These are phyloP conservation scores for Chelon labrosus DNA, from an alignment of 2,797 vertebrate species.

Conservation along the genomic window DNA sequence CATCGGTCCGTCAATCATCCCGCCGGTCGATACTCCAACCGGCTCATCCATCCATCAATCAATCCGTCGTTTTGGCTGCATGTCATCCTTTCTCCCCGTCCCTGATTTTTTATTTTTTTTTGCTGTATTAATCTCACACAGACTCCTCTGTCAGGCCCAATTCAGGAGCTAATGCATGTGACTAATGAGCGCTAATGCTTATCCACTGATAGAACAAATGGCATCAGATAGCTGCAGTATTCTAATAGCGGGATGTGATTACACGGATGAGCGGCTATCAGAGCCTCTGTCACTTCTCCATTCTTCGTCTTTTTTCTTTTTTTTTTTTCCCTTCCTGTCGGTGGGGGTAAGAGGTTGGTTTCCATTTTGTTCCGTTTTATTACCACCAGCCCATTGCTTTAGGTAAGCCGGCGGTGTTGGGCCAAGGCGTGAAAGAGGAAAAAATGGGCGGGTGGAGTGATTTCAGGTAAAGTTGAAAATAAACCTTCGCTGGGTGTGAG, in stretches of 20 bases:
- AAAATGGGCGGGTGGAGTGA: not conserved
- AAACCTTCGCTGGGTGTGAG: conserved; percentile 45
- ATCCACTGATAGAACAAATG: conserved; percentile 75
- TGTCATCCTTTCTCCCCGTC: not conserved
- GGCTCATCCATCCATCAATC: conserved; percentile 35
- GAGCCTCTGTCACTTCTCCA: conserved; percentile 57
- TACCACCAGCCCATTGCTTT: conserved; percentile 44
- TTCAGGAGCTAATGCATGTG: conserved; percentile 74
- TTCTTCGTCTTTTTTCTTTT: conserved; percentile 33
- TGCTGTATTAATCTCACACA: conserved; percentile 37
- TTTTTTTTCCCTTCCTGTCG: conserved; percentile 2
- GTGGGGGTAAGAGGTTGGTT: conserved; percentile 29
- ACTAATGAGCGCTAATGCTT: conserved; percentile 76
- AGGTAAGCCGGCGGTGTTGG: not conserved
- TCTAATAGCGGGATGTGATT: conserved; percentile 73
- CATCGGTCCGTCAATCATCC: conserved; percentile 62
- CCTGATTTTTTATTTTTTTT: not conserved
- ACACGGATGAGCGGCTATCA: conserved; percentile 65
- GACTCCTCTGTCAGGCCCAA: conserved; percentile 60
- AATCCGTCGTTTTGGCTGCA: conserved; percentile 5
- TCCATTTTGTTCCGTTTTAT: conserved; percentile 58
- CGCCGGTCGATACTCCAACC: conserved; percentile 44
- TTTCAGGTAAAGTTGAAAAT: conserved; percentile 53
- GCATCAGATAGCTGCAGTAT: conserved; percentile 70
- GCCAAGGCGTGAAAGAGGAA: conserved; percentile 30